phyloP scores from a whole-genome alignment of 2,797 vertebrate genomes.

The Yasuhikotakia modesta region DNA sequence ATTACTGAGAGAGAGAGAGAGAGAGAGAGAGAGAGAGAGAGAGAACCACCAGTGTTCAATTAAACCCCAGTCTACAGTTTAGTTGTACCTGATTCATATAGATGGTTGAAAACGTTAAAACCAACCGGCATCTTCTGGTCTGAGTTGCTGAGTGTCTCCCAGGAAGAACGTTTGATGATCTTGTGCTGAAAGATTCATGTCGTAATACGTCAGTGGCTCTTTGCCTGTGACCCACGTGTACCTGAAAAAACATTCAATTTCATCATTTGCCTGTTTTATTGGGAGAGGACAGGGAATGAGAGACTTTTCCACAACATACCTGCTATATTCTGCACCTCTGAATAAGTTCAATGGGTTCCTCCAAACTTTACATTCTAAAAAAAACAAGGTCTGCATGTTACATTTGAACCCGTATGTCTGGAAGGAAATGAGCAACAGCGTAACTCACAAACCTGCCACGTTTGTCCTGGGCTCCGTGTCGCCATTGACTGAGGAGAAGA shows the following conservation, averaged over 20 bases:
- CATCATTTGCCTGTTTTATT: neutral
- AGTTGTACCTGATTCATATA: neutral
- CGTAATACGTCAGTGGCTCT: conserved; percentile 96
- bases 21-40: conserved; percentile 2
- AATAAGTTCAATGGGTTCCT: conserved; percentile 97
- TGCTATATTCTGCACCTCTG: conserved; percentile 97
- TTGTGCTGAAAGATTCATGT: conserved; percentile 98
- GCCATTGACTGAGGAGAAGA: conserved; percentile 83
- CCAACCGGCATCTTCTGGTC: conserved; percentile 92
- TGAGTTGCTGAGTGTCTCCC: conserved; percentile 90
- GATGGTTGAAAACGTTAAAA: conserved; percentile 19
- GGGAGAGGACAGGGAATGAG: neutral
- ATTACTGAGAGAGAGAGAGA: conserved; percentile 80
- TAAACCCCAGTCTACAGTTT: neutral
- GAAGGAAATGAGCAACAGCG: conserved; percentile 19
- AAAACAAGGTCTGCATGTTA: neutral
- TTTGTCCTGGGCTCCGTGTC: conserved; percentile 86
- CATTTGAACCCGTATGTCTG: neutral
- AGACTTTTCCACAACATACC: conserved; percentile 78
- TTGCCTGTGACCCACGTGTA: conserved; percentile 98
- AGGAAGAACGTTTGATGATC: conserved; percentile 99
- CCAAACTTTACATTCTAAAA: conserved; percentile 97
- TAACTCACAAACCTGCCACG: conserved; percentile 83
- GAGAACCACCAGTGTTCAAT: neutral
- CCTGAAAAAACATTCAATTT: conserved; percentile 67